Conservation (phyloP, 2,113 vertebrate genomes). For the Cettia cetti region DNA sequence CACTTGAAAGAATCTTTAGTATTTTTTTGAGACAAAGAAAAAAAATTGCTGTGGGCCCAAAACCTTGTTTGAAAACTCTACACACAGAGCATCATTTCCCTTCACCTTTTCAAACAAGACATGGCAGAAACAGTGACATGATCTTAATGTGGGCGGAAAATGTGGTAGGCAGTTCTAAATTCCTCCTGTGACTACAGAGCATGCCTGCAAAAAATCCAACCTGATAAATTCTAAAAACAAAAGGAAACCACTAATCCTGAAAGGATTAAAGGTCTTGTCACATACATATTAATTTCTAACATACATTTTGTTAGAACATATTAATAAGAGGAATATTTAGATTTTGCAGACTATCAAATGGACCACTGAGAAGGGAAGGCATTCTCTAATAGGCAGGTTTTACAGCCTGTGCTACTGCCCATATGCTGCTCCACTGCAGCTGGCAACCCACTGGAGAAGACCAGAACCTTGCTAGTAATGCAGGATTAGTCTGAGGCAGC, state of each 20-base stretch:
- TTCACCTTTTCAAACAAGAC: slow-evolving; percentile 7
- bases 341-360: neutral
- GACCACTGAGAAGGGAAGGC: neutral
- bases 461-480: neutral
- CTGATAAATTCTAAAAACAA: neutral
- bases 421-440: neutral
- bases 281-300: neutral
- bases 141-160: neutral
- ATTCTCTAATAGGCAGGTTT: neutral
- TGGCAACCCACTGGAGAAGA: neutral
- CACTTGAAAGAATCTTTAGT: neutral
- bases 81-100: neutral
- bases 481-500: neutral
- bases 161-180: neutral
- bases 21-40: neutral
- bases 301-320: neutral
- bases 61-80: slow-evolving; percentile 6
- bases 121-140: neutral
- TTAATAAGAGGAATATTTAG: neutral
- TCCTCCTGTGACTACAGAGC: neutral
- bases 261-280: neutral
- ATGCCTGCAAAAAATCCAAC: neutral
- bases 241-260: neutral
- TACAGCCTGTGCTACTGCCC: neutral
- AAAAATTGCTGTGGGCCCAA: neutral